These are phyloP conservation scores for Ptilonorhynchus violaceus DNA, from an alignment of 2,113 vertebrate genomes.

Conservation along the genomic window DNA sequence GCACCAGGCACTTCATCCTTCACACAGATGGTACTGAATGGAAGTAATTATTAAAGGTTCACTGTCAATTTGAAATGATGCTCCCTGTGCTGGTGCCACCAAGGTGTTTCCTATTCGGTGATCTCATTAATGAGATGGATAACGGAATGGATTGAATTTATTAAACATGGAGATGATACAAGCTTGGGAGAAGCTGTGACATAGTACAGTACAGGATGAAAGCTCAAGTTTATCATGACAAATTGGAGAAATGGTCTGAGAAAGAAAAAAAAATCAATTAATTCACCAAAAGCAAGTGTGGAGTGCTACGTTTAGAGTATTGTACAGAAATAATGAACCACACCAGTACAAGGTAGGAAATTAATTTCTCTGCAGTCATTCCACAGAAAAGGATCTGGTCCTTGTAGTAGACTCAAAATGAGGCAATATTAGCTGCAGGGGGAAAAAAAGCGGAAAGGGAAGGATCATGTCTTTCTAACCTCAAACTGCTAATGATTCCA, in stretches of 20 bases:
- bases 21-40: background rate
- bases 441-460: background rate
- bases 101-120: constrained; percentile 36
- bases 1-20: background rate
- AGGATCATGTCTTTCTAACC: background rate
- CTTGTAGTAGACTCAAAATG: background rate
- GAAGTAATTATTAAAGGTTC: background rate
- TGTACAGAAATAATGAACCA: constrained; percentile 4
- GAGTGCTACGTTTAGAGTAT: background rate
- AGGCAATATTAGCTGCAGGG: background rate
- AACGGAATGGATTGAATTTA: constrained; percentile 15
- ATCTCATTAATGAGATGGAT: constrained; percentile 21
- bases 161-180: background rate
- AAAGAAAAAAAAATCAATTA: background rate
- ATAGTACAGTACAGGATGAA: background rate
- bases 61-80: background rate
- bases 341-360: background rate
- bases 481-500: background rate
- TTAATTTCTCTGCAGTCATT: background rate
- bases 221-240: constrained; percentile 25
- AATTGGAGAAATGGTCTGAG: background rate
- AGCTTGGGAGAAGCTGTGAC: background rate
- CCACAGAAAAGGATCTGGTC: background rate
- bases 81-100: background rate
- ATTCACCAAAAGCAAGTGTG: background rate